phyloP scores from a whole-genome alignment of 2,113 vertebrate species.

The Ictalurus furcatus region DNA sequence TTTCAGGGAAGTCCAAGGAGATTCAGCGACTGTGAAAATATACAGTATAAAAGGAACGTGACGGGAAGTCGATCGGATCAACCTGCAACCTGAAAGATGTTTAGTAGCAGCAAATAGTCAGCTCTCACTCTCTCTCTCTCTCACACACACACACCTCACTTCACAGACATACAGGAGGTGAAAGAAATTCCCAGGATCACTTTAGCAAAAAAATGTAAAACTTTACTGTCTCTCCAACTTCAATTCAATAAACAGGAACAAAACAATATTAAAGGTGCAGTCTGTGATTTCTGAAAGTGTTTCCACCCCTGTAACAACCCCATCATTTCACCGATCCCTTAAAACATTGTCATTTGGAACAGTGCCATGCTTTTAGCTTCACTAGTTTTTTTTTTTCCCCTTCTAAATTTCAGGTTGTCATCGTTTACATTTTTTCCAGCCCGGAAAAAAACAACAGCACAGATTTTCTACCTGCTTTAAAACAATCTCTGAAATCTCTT shows the following conservation, averaged over 20 bases:
- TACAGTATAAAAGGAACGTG: not conserved
- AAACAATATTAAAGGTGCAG: not conserved
- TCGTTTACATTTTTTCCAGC: not conserved
- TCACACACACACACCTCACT: not conserved
- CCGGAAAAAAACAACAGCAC: not conserved
- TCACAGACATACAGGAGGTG: not conserved
- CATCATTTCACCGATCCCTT: not conserved
- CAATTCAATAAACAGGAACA: not conserved
- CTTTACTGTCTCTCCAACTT: not conserved
- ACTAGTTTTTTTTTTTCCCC: no score
- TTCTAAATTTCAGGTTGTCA: not conserved
- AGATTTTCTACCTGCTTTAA: not conserved
- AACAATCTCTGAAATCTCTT: not conserved
- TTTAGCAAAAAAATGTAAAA: not conserved
- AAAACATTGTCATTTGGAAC: not conserved
- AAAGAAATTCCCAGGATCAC: not conserved
- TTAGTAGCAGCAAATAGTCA: slow-evolving; percentile 18
- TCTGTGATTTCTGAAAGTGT: not conserved
- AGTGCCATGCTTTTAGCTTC: no score
- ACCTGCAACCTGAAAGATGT: not conserved
- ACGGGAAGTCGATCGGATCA: not conserved
- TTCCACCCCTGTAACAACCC: not conserved
- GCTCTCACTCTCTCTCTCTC: not conserved
- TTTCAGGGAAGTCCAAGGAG: not conserved
- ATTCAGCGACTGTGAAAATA: not conserved